Conservation (phyloP, 2,797 vertebrate species). For the Rhinatrema bivittatum region DNA sequence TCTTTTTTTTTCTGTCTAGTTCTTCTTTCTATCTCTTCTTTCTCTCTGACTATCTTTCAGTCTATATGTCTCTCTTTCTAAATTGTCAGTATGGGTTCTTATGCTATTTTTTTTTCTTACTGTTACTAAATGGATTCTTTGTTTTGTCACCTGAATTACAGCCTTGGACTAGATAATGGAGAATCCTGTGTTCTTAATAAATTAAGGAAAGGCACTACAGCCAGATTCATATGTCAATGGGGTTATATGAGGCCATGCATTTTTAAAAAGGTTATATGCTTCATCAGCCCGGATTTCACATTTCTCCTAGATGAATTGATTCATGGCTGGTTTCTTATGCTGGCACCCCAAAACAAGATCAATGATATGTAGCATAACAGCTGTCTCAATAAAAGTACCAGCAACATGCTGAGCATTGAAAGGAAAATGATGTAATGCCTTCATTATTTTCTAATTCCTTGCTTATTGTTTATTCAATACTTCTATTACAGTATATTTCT, state of each 20-base stretch:
- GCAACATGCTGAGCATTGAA: neutral
- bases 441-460: neutral
- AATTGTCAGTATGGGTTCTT: no score
- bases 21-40: no score
- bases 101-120: no score
- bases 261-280: constrained; percentile 17
- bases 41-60: no score
- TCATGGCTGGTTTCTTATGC: neutral
- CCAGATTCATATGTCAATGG: constrained; percentile 7
- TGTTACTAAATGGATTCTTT: no score
- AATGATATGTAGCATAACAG: neutral
- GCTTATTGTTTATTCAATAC: neutral
- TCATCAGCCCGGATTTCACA: neutral
- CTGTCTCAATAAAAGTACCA: neutral
- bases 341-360: constrained; percentile 5
- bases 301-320: constrained; percentile 2
- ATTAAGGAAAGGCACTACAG: constrained; percentile 6
- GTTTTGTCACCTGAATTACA: no score
- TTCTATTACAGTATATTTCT: no score
- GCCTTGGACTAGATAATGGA: no score
- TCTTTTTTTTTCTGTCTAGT: no score
- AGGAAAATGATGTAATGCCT: no score
- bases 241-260: neutral
- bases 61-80: no score
- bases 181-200: constrained; percentile 3